Percentiles rank a stretch among this genome's conserved stretches.
These are phyloP conservation scores for Archilochus colubris DNA, from an alignment of 2,113 vertebrate genomes.

Conservation along the genomic window DNA sequence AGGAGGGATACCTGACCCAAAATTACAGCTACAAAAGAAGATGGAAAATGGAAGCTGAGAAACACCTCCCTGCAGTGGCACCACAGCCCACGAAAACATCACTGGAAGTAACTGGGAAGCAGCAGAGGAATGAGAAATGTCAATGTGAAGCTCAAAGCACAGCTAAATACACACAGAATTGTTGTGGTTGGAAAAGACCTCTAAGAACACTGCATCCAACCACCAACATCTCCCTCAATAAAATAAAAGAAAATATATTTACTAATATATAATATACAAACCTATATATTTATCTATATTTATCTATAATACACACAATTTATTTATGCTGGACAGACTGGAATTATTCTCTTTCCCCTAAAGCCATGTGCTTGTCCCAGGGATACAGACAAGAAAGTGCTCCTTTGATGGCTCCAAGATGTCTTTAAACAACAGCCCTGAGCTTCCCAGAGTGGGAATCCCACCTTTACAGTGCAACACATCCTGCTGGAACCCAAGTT, in stretches of 20 bases:
- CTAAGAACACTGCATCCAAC: too few relatives aligned
- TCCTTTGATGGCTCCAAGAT: neutral
- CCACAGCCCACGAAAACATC: neutral
- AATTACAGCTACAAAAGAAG: constrained; percentile 11
- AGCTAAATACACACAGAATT: too few relatives aligned
- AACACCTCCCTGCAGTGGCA: neutral
- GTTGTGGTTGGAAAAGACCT: too few relatives aligned
- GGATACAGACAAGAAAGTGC: neutral
- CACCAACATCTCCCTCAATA: too few relatives aligned
- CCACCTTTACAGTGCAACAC: neutral
- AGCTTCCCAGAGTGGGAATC: neutral
- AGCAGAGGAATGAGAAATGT: neutral
- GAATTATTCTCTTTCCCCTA: neutral
- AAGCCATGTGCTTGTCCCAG: neutral
- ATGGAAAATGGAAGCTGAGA: neutral
- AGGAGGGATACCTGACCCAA: neutral
- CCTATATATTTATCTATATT: too few relatives aligned
- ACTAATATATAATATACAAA: too few relatives aligned
- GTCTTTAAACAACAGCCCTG: neutral
- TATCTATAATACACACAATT: too few relatives aligned
- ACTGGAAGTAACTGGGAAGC: neutral
- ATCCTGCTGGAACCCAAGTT: neutral
- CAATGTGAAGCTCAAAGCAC: neutral
- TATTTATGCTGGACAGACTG: neutral
- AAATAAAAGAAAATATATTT: neutral